A percentile compares a stretch with the other conserved stretches of the same genome.
Evolutionary conservation across 2,113 vertebrate genomes (phyloP).

Genomic region (Brachypteracias leptosomus): DNA sequence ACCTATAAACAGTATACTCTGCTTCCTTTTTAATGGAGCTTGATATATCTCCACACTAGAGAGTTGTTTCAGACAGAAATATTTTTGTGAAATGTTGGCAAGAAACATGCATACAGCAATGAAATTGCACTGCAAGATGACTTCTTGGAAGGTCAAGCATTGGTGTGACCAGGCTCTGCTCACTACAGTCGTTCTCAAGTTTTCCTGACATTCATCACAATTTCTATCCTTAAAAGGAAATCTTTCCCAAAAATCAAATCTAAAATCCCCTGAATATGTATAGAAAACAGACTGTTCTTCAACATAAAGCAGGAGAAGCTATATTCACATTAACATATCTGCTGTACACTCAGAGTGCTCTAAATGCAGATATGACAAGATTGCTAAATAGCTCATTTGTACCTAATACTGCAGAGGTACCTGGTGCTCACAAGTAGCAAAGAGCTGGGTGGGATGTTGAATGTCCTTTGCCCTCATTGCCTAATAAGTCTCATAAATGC

Average conservation of each 20-base stretch:
- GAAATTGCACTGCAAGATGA: neutral
- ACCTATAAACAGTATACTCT: constrained; percentile 14
- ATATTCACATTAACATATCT: neutral
- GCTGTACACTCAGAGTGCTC: neutral
- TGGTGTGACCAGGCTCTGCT: neutral
- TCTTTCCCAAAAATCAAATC: neutral
- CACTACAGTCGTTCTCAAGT: neutral
- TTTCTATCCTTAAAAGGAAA: neutral
- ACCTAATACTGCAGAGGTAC: neutral
- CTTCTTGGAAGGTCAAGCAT: neutral
- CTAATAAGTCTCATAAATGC: neutral
- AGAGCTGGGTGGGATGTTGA: neutral
- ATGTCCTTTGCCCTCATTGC: neutral
- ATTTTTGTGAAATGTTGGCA: constrained; percentile 1
- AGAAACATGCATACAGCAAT: neutral
- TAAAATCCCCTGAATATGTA: neutral
- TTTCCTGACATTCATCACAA: neutral
- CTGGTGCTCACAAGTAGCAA: neutral
- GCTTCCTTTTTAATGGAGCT: constrained; percentile 38
- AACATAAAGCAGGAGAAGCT: neutral
- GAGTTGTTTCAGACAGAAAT: neutral
- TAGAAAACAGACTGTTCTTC: neutral
- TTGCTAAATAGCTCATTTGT: neutral
- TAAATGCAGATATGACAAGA: neutral
- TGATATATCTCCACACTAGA: neutral